Conservation (phyloP, 2,888 invertebrate genomes). For the Dione vanillae region DNA sequence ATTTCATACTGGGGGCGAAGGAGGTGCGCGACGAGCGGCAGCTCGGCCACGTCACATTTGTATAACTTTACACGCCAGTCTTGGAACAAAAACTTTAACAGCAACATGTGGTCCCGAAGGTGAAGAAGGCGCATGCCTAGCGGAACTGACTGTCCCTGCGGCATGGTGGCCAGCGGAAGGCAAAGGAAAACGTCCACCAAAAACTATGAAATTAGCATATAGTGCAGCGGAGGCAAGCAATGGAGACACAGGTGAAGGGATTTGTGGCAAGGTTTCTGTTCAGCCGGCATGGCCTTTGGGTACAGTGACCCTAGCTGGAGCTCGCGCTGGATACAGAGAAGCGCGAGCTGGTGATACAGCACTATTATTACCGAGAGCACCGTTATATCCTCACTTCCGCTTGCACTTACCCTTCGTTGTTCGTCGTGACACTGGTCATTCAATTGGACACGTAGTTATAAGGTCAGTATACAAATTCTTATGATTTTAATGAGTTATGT, state of each 20-base stretch:
- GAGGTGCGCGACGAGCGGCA: conserved; percentile 89
- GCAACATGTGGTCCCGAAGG: conserved; percentile 97
- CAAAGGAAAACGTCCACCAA: conserved; percentile 86
- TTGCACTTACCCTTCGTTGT: conserved; percentile 96
- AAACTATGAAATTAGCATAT: conserved; percentile 92
- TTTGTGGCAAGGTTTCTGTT: conserved; percentile 88
- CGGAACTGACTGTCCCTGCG: conserved; percentile 93
- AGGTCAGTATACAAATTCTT: conserved; percentile 84
- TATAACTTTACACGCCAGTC: conserved; percentile 90
- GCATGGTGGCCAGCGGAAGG: conserved; percentile 94
- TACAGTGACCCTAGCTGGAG: conserved; percentile 89
- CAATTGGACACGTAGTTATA: conserved; percentile 92
- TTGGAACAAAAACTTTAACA: conserved; percentile 86
- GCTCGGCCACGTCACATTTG: conserved; percentile 90
- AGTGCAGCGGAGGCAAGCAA: conserved; percentile 93
- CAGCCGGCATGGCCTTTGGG: conserved; percentile 87
- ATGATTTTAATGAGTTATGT: too few species aligned
- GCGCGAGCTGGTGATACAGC: conserved; percentile 92
- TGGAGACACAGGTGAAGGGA: conserved; percentile 86
- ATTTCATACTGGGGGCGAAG: conserved; percentile 95
- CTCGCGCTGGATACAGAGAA: conserved; percentile 92
- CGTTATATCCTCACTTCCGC: conserved; percentile 94
- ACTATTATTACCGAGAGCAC: conserved; percentile 93
- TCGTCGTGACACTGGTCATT: conserved; percentile 86
- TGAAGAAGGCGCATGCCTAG: conserved; percentile 96